These are phyloP conservation scores for Neoascia interrupta DNA, from an alignment of 2,888 invertebrate genomes.

Conservation along the genomic window DNA sequence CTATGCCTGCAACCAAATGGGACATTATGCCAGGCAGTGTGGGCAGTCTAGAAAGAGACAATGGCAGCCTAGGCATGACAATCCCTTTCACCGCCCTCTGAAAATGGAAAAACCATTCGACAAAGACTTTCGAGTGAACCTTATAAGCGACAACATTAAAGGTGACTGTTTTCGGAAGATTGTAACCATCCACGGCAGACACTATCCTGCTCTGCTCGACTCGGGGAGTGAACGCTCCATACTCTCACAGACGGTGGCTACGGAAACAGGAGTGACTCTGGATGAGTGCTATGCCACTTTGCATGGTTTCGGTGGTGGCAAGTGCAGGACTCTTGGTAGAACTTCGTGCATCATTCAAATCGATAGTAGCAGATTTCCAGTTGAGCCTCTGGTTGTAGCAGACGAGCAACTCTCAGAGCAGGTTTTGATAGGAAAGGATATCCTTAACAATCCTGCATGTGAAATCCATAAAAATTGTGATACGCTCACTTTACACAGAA, in stretches of 20 bases:
- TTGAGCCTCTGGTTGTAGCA: not conserved
- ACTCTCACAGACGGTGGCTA: not conserved
- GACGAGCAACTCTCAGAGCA: not conserved
- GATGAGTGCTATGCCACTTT: not conserved
- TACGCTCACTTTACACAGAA: not conserved
- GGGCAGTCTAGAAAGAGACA: not conserved
- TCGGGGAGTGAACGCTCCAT: slow-evolving; percentile 23
- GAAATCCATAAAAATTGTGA: not conserved
- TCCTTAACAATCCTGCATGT: slow-evolving; percentile 9
- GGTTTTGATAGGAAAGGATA: slow-evolving; percentile 16
- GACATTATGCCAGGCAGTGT: not conserved
- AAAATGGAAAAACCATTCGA: no score
- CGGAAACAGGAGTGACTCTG: not conserved
- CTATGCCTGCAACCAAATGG: not conserved
- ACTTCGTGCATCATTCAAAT: not conserved
- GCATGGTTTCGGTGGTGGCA: slow-evolving; percentile 27
- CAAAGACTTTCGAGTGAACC: no score
- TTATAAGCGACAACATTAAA: not conserved
- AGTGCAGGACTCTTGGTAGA: not conserved
- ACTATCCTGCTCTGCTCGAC: slow-evolving; percentile 4
- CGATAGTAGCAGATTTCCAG: slow-evolving; percentile 3
- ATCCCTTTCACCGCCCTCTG: no score
- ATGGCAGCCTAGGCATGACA: not conserved
- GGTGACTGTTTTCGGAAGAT: slow-evolving; percentile 21
- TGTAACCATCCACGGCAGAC: slow-evolving; percentile 4